These are phyloP conservation scores for Pavo muticus DNA, from an alignment of 2,113 vertebrate species.

Conservation along the genomic window DNA sequence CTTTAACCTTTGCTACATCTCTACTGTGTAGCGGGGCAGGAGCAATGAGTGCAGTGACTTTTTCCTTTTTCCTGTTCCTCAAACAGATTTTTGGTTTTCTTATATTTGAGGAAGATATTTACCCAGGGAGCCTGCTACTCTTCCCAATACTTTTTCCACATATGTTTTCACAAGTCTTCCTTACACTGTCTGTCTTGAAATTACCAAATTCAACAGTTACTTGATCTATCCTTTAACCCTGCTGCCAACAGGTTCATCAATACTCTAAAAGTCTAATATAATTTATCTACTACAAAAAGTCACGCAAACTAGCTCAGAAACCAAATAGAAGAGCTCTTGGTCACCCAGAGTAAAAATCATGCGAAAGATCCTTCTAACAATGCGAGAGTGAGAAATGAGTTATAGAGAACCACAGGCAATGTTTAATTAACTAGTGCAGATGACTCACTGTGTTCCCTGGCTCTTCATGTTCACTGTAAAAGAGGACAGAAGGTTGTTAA, in stretches of 20 bases:
- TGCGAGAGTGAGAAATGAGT: neutral
- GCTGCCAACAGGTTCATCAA: neutral
- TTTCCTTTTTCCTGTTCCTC: neutral
- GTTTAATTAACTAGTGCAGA: conserved; percentile 47
- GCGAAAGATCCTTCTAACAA: conserved; percentile 40
- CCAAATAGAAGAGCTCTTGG: neutral
- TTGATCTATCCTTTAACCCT: neutral
- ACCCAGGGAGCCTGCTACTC: neutral
- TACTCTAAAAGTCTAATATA: conserved; percentile 12
- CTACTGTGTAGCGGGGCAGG: neutral
- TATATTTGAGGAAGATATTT: neutral
- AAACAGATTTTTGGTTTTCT: neutral
- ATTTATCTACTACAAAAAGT: conserved; percentile 5
- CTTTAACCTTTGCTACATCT: neutral
- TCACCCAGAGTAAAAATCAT: neutral
- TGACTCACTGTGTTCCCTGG: neutral
- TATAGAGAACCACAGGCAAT: conserved; percentile 28
- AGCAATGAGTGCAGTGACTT: accelerated
- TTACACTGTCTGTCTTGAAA: neutral
- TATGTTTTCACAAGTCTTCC: neutral
- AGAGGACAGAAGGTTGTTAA: neutral
- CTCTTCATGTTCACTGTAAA: neutral
- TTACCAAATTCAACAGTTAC: neutral
- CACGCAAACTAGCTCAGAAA: neutral
- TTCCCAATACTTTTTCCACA: neutral